Evolutionary conservation across 2,888 invertebrate species (phyloP).

Genomic region (Micropterix aruncella): DNA sequence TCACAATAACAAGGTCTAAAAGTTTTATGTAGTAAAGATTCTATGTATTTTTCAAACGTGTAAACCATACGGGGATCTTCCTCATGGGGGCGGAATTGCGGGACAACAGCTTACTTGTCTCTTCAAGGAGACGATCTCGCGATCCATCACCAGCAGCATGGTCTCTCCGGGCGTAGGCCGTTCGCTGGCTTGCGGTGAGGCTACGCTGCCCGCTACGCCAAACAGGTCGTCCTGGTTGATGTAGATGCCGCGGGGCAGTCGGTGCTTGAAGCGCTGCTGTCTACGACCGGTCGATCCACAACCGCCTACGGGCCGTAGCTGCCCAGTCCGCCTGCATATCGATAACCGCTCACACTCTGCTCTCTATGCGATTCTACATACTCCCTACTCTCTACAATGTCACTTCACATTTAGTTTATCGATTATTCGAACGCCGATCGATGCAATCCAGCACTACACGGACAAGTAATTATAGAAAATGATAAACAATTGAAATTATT

Average conservation of each 20-base stretch:
- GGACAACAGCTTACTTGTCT: conserved; percentile 71
- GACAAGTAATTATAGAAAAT: neutral
- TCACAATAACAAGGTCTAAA: no score
- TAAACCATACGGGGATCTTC: no score
- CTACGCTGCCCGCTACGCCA: conserved; percentile 58
- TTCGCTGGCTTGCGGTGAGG: conserved; percentile 49
- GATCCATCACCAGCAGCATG: conserved; percentile 83
- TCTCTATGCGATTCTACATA: no score
- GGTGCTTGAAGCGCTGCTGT: conserved; percentile 54
- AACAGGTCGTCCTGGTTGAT: conserved; percentile 95
- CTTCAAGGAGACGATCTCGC: conserved; percentile 87
- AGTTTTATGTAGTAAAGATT: no score
- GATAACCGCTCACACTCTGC: no score
- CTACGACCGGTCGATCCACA: conserved; percentile 39
- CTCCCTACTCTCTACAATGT: no score
- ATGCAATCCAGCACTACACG: neutral
- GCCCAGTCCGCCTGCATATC: conserved; percentile 69
- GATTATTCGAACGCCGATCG: neutral
- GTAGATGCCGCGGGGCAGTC: conserved; percentile 93
- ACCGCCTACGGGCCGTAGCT: conserved; percentile 66
- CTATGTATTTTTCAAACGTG: no score
- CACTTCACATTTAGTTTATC: conserved; percentile 22
- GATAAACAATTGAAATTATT: no score
- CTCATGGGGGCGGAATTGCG: no score
- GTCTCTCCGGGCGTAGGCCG: conserved; percentile 56